Percentiles rank a stretch among this genome's conserved stretches.
These are phyloP conservation scores for Halictus ligatus DNA, from an alignment of 2,888 invertebrate species.

Conservation along the genomic window DNA sequence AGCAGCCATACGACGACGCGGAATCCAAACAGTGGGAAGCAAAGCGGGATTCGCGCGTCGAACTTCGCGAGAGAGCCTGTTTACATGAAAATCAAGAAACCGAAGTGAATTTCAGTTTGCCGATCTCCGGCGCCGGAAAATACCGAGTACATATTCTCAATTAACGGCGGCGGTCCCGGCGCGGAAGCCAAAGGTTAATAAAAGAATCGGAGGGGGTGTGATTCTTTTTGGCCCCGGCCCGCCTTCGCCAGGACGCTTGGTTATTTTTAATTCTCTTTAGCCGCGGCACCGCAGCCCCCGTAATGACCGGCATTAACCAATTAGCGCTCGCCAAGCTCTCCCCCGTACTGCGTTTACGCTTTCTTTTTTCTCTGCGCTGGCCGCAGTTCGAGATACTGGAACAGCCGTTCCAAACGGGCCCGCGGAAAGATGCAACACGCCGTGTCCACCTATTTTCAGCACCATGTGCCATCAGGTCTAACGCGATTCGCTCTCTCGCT, in stretches of 20 bases:
- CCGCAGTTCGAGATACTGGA: constrained; percentile 49
- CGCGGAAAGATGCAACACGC: constrained; percentile 60
- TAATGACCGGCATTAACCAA: constrained; percentile 79
- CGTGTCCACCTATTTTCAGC: constrained; percentile 66
- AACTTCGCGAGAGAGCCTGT: constrained; percentile 25
- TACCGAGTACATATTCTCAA: constrained; percentile 29
- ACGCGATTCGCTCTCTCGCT: neutral
- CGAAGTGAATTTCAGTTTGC: constrained; percentile 23
- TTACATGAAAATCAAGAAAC: constrained; percentile 28
- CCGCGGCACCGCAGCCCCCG: constrained; percentile 42
- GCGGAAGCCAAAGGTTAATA: constrained; percentile 45
- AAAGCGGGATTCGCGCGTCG: constrained; percentile 19
- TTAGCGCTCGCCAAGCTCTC: constrained; percentile 67
- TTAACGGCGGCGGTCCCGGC: constrained; percentile 27
- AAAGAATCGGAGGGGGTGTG: constrained; percentile 41
- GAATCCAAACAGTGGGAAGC: constrained; percentile 33
- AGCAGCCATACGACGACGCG: constrained; percentile 18
- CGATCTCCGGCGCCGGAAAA: constrained; percentile 6
- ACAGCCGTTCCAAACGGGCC: constrained; percentile 56
- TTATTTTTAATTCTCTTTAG: constrained; percentile 77
- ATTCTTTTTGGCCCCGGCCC: constrained; percentile 3
- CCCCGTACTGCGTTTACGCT: neutral
- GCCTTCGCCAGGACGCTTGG: constrained; percentile 45
- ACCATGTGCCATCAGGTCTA: constrained; percentile 50
- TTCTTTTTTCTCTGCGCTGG: neutral